Evolutionary conservation across 2,888 invertebrate species (phyloP), one percentile per base, ranked within the genome.

Genomic region (Drosophila ustulata): DNA sequence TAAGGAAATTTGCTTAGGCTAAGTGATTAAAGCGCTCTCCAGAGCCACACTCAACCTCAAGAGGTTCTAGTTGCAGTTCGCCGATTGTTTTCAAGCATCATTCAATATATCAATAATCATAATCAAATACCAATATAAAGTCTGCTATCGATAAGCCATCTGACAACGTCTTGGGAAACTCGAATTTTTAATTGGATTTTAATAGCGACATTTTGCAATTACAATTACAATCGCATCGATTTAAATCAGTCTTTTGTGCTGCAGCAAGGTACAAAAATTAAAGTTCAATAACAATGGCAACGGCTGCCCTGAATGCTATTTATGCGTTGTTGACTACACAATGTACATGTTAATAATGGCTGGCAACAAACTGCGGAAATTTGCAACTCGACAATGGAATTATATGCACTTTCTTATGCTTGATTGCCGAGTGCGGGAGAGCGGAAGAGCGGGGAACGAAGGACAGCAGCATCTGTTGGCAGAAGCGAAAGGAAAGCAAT

Each of bases 1-100:
- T 41, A 43, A 55, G 43, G 8, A 56, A 64, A 59, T 56, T 76
- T 57, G 41, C 46, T 49, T 56, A 75, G 41, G 51, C 25, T 63
- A 64, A 71, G 67, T 63, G 67, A 45, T 32, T 58, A 51, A n/a
- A 26, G 50, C 13, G 13, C 32, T 7, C 18, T 39, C 30, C 23
- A 41, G 18, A 11, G 4, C 5, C n/a, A 58, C 37, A 50, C 23
- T n/a, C 11, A 58, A 46, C 23, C 66, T 43, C 57, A 57, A 61
- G 18, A 26, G 58, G 26, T 41, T 62, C 11, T 3, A n/a, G 2
- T 2, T 37, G 18, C 13, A 39, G 18, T 32, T 51, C 30, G 9
- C 41, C 23, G 13, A 49, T 39, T 34, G 46, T 41, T 9, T 9
- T 18, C 18, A 6, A 41, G 2, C 3, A 9, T 26, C 8, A 26